Evolutionary conservation across 1,140 invertebrate species (phyloP).

Genomic region (Aphis gossypii): DNA sequence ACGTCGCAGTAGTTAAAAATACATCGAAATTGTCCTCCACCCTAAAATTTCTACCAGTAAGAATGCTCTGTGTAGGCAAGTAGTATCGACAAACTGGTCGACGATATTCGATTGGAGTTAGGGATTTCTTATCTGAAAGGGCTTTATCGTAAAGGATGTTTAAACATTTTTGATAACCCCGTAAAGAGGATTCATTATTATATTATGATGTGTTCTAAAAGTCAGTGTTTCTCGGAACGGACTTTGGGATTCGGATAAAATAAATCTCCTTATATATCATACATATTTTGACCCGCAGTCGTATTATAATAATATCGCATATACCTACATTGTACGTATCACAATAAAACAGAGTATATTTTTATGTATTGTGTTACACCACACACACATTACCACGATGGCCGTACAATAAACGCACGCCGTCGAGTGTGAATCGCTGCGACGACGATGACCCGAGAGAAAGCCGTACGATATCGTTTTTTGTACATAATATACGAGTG

Average conservation of each 20-base stretch:
- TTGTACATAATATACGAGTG: neutral
- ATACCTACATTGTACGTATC: no score
- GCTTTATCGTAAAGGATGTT: no score
- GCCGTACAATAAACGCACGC: neutral
- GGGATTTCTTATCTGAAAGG: neutral
- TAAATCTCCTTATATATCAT: neutral
- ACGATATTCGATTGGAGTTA: neutral
- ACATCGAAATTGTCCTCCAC: neutral
- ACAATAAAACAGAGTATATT: neutral
- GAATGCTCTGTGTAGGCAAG: no score
- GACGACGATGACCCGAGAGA: conserved; percentile 16
- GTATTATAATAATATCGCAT: no score
- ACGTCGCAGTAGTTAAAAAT: neutral
- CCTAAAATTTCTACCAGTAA: neutral
- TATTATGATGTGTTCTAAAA: neutral
- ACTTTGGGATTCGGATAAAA: neutral
- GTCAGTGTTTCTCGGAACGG: neutral
- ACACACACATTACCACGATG: neutral
- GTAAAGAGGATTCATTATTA: no score
- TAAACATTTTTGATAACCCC: neutral
- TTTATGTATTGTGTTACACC: neutral
- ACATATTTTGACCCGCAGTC: no score
- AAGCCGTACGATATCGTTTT: conserved; percentile 34
- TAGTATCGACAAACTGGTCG: neutral
- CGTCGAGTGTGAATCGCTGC: neutral